Evolutionary conservation across 37 sponge, comb jelly and placozoan genomes (phyloP).

Genomic region (Tethya wilhelma): DNA sequence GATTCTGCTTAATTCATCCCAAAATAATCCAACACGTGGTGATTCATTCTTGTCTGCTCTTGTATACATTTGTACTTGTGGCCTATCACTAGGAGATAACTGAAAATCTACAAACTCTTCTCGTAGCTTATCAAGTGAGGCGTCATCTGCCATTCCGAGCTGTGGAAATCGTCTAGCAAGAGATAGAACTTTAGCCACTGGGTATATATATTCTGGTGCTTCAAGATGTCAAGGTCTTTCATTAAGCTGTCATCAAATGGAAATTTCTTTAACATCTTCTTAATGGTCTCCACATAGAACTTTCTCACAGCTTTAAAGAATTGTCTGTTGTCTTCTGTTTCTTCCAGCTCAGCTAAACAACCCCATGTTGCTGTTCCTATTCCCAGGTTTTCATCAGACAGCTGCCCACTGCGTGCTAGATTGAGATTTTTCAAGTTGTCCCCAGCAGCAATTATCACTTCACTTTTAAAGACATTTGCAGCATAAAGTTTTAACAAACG

Average conservation of each 20-base stretch:
- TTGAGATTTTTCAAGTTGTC: background rate
- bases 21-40: no score
- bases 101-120: no score
- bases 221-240: background rate
- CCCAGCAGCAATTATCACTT: background rate
- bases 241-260: background rate
- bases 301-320: background rate
- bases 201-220: background rate
- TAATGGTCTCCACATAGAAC: background rate
- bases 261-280: background rate
- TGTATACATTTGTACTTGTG: no score
- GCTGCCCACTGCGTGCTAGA: background rate
- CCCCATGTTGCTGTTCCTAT: background rate
- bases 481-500: conserved; percentile 27
- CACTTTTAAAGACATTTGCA: background rate
- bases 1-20: no score
- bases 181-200: background rate
- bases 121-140: no score
- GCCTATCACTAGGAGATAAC: no score
- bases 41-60: no score
- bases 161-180: background rate
- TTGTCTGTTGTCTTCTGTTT: background rate
- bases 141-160: background rate
- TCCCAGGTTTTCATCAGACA: background rate
- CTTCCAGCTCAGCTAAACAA: background rate